Percentiles rank a stretch among this genome's conserved stretches.
These are phyloP conservation scores for Triops cancriformis DNA, from an alignment of 1,140 invertebrate genomes.

Conservation along the genomic window DNA sequence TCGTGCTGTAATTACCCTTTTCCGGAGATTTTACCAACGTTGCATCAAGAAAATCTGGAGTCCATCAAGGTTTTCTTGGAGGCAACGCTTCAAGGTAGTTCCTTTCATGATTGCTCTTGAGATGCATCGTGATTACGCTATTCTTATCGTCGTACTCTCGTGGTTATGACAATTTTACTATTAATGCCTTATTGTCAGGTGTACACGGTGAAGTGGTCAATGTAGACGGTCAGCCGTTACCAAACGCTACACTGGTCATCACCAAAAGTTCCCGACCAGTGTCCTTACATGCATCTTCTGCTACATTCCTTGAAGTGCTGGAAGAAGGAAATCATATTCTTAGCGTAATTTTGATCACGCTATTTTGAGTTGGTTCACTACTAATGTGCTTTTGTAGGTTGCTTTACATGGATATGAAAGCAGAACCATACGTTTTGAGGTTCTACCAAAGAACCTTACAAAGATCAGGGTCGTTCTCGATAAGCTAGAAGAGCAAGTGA, in stretches of 20 bases:
- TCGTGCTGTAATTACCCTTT: constrained; percentile 71
- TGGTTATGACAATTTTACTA: neutral
- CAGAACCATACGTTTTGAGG: neutral
- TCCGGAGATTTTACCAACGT: constrained; percentile 51
- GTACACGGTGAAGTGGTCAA: neutral
- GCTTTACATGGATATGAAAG: neutral
- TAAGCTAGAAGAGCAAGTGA: neutral
- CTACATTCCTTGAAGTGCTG: neutral
- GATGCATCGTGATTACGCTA: too few species aligned
- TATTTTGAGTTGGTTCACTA: neutral
- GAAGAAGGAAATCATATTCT: neutral
- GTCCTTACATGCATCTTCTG: neutral
- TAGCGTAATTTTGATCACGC: neutral
- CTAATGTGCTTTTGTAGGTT: neutral
- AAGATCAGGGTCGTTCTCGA: neutral
- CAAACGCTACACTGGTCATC: neutral
- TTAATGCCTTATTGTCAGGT: neutral
- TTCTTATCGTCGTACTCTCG: too few species aligned
- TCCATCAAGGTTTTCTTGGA: constrained; percentile 56
- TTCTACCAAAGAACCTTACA: neutral
- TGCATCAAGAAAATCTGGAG: constrained; percentile 64
- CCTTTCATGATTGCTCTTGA: neutral
- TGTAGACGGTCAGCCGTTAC: neutral
- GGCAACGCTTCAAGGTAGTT: constrained; percentile 26
- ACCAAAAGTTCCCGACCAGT: neutral